A percentile compares a stretch with the other conserved stretches of the same genome.
Evolutionary conservation across 2,113 vertebrate genomes (phyloP).

Genomic region (Vanacampus margaritifer): DNA sequence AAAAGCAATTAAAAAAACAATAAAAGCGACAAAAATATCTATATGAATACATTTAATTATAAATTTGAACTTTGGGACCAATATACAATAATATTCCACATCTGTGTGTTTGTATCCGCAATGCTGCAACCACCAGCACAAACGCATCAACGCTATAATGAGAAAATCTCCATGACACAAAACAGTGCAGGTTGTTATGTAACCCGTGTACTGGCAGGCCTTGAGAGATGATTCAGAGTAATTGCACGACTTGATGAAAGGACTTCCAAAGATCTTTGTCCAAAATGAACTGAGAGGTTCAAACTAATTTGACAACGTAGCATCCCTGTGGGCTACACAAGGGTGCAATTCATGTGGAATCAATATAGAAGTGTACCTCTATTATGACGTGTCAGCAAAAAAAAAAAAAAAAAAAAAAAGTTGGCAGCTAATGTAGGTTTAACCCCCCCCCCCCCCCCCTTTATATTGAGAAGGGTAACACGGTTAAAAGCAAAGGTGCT

Average conservation of each 20-base stretch:
- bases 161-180: background rate
- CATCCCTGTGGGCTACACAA: slow-evolving; percentile 21
- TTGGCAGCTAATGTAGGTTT: background rate
- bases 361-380: slow-evolving; percentile 5
- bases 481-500: background rate
- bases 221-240: slow-evolving; percentile 33
- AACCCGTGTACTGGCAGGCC: slow-evolving; percentile 28
- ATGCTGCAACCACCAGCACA: background rate
- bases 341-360: slow-evolving; percentile 18
- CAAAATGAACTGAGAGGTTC: background rate
- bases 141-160: background rate
- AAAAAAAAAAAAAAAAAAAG: slow-evolving; percentile 1
- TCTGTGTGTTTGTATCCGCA: background rate
- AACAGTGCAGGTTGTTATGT: slow-evolving; percentile 2
- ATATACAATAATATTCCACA: background rate
- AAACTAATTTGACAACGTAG: background rate
- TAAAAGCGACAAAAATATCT: too few species aligned
- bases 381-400: background rate
- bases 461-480: background rate
- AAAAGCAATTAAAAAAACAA: too few species aligned
- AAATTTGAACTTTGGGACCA: background rate
- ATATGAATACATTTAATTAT: too few species aligned
- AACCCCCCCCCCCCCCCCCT: too few species aligned
- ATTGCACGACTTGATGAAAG: slow-evolving; percentile 36
- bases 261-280: slow-evolving; percentile 26